Base-by-base conservation (phyloP, 2,113 vertebrate species). In the Poecilia latipinna region DNA sequence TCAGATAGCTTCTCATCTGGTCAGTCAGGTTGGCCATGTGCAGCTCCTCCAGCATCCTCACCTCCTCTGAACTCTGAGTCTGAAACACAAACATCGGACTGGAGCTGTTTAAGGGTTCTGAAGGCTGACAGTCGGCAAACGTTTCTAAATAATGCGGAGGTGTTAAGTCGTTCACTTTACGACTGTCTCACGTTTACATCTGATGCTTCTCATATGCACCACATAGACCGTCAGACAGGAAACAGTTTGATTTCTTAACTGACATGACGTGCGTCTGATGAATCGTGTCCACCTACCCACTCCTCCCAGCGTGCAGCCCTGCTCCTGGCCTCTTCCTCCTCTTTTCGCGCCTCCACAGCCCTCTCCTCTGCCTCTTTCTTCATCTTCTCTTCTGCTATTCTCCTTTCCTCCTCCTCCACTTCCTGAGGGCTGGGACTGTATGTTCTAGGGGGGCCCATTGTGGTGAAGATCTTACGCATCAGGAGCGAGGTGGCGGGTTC, bases 1-100 rank as follows among this genome's bases (percentile, higher is more conserved):
- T 94, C 84, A 99, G 87, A 81, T 99, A 99, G 75, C 92, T 95
- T 62, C 94, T 94, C 82, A 97, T 75, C 1, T 95, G 95, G 57
- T 86, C 1, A 0, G 96, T 94, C 78, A 94, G 94, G 0, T 88
- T 94, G 82, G 97, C 94, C 79, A 97, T 42, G 29, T 95, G 74
- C 57, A 96, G 94, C 51, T 93, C 87, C 82, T 98, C 95, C 91
- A 96, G 92, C 70, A 81, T 92, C 75, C 90, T 95, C 37, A 93
- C 92, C 87, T 95, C 93, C 32, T 95, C 94, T 39, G 94, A 82
- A 0, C 71, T 72, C 65, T 86, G 91, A 17, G 79, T 96, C 96
- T 99, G 85, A 72, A 4, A 77, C 32, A 60, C 24, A 78, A 28
- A 15, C 44, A 15, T n/a, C 22, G 8, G 24, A 57, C 22, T n/a